Evolutionary conservation across 2,888 invertebrate genomes (phyloP).

Genomic region (Cantharis rufa): DNA sequence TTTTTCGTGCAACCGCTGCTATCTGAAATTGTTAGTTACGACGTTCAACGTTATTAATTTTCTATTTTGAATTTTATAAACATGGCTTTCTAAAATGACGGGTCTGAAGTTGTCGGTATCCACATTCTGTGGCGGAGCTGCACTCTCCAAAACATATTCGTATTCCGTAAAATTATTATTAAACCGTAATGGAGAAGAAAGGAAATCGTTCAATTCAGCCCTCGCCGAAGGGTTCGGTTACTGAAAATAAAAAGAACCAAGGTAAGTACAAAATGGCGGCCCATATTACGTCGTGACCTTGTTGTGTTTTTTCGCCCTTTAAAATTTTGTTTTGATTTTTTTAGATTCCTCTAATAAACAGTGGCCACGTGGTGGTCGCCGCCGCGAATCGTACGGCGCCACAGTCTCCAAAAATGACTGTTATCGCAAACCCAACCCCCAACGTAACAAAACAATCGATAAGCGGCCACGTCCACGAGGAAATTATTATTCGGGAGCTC

Average conservation of each 20-base stretch:
- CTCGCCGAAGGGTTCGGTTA: slow-evolving; percentile 70
- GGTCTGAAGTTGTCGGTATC: slow-evolving; percentile 67
- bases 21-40: slow-evolving; percentile 43
- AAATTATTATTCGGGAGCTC: slow-evolving; percentile 57
- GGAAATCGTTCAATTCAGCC: slow-evolving; percentile 69
- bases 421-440: slow-evolving; percentile 69
- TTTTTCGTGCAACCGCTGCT: slow-evolving; percentile 8
- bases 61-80: slow-evolving; percentile 65
- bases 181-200: slow-evolving; percentile 77
- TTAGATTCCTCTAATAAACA: slow-evolving; percentile 61
- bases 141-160: slow-evolving; percentile 59
- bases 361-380: slow-evolving; percentile 65
- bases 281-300: background rate
- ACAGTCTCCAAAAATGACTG: slow-evolving; percentile 67
- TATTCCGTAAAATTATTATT: slow-evolving; percentile 44
- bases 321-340: slow-evolving; percentile 41
- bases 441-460: slow-evolving; percentile 67
- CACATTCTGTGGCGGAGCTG: slow-evolving; percentile 75
- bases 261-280: slow-evolving; percentile 57
- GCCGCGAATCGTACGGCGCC: slow-evolving; percentile 65
- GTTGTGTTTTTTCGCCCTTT: slow-evolving; percentile 22
- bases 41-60: slow-evolving; percentile 54
- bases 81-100: slow-evolving; percentile 86
- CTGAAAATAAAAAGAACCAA: slow-evolving; percentile 77
- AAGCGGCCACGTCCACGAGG: slow-evolving; percentile 75